phyloP scores from a whole-genome alignment of 2,113 vertebrate species.

The Candoia aspera region DNA sequence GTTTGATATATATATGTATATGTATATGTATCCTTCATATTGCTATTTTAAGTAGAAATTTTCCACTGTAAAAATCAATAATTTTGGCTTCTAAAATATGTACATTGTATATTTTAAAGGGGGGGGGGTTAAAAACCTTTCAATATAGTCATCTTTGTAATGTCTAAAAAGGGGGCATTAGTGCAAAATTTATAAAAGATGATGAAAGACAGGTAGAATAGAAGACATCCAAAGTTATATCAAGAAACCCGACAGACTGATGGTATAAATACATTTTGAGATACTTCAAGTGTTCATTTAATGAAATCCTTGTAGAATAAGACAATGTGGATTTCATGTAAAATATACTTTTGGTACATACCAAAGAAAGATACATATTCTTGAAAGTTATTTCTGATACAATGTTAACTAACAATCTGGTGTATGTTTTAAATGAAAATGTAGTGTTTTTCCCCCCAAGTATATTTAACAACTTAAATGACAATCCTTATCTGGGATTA shows the following conservation, averaged over 20 bases:
- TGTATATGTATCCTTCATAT: background rate
- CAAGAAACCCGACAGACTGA: background rate
- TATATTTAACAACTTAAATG: background rate
- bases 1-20: background rate
- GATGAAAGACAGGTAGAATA: background rate
- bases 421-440: background rate
- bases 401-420: background rate
- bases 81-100: background rate
- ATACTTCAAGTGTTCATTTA: background rate
- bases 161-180: background rate
- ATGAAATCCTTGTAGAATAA: background rate
- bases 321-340: background rate
- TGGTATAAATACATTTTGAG: background rate
- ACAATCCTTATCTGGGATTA: background rate
- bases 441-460: background rate
- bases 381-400: background rate
- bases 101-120: background rate
- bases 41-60: background rate
- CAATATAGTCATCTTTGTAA: background rate
- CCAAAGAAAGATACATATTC: background rate
- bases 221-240: background rate
- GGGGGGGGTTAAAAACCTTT: background rate
- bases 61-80: background rate
- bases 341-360: background rate
- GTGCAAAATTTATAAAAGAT: background rate